These are phyloP conservation scores for Phaenicophaeus curvirostris DNA, from an alignment of 2,797 vertebrate genomes.

Conservation along the genomic window DNA sequence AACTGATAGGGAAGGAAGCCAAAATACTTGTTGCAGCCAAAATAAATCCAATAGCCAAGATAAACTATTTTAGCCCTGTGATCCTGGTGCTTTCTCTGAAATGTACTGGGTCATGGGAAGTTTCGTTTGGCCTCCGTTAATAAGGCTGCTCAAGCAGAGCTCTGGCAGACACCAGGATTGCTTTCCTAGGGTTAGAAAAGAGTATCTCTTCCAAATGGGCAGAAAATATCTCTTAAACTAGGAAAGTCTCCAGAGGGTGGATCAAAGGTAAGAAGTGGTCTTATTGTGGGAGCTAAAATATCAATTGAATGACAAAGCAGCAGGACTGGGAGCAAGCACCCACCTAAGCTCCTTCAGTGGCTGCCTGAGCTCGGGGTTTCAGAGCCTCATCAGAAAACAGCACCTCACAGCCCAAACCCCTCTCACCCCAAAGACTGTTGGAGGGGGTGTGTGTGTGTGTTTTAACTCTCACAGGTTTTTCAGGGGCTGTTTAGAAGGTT, in stretches of 20 bases:
- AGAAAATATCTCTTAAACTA: neutral
- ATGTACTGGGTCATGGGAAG: slow-evolving; percentile 57
- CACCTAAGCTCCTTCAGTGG: no score
- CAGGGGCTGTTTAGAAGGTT: neutral
- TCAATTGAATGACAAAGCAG: neutral
- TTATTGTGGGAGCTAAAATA: neutral
- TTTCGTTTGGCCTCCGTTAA: slow-evolving; percentile 32
- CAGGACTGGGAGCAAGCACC: no score
- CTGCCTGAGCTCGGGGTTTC: neutral
- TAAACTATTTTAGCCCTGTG: slow-evolving; percentile 47
- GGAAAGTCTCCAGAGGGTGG: neutral
- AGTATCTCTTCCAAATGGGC: neutral
- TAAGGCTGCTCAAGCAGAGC: slow-evolving; percentile 2
- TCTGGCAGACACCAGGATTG: neutral
- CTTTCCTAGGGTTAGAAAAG: slow-evolving; percentile 3
- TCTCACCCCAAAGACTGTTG: neutral
- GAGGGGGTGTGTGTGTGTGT: no score
- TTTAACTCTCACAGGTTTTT: neutral
- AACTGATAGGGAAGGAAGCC: slow-evolving; percentile 58
- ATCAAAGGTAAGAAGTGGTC: neutral
- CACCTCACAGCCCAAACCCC: neutral
- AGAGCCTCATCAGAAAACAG: neutral
- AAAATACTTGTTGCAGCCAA: slow-evolving; percentile 68
- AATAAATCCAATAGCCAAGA: slow-evolving; percentile 60
- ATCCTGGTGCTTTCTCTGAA: slow-evolving; percentile 59